phyloP scores from a whole-genome alignment of 2,888 invertebrate species.

The Drosophila affinis region DNA sequence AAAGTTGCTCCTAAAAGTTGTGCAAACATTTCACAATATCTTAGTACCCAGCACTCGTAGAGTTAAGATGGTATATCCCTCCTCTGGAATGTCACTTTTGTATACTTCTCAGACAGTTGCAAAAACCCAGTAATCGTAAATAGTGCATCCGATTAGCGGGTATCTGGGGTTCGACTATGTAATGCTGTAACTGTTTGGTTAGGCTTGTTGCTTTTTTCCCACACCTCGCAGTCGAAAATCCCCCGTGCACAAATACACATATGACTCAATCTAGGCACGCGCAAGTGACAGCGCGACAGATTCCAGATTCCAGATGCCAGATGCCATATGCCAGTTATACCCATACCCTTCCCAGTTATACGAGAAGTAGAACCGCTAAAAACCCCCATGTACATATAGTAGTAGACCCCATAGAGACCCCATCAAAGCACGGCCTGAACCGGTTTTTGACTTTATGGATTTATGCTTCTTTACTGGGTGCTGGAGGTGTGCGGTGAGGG shows the following conservation, averaged over 20 bases:
- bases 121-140: not conserved
- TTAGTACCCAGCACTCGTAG: too few relatives aligned
- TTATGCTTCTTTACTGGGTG: not conserved
- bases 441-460: conserved; percentile 25
- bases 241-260: not conserved
- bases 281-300: conserved; percentile 29
- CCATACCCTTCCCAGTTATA: not conserved
- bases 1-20: conserved; percentile 29
- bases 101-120: too few relatives aligned
- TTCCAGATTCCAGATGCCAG: not conserved
- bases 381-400: not conserved
- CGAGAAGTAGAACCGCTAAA: not conserved
- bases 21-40: conserved; percentile 10
- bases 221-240: conserved; percentile 8
- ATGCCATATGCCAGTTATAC: not conserved
- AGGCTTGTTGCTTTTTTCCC: not conserved
- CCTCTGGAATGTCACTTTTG: too few relatives aligned
- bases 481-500: not conserved
- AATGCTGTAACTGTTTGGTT: not conserved
- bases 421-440: conserved; percentile 2
- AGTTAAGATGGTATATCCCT: too few relatives aligned
- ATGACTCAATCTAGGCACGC: conserved; percentile 33
- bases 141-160: not conserved
- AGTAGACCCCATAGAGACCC: too few relatives aligned
- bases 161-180: conserved; percentile 2